Percentiles rank a stretch among this genome's conserved stretches.
phyloP scores from a whole-genome alignment of 2,113 vertebrate genomes.

The Ictidomys tridecemlineatus region DNA sequence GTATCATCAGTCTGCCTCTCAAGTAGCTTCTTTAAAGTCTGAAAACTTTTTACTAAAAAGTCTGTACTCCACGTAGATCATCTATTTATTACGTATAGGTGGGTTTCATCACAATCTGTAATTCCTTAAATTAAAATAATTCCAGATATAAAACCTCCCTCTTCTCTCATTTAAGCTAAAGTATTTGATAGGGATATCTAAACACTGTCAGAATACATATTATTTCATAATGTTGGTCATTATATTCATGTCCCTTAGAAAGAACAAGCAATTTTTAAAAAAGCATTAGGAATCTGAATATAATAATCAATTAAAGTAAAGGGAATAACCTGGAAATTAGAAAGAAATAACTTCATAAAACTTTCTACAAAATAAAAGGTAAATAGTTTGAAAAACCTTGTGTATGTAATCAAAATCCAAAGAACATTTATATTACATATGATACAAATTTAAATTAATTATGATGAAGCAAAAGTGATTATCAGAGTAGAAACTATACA shows the following conservation, averaged over 20 bases:
- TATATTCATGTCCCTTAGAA: neutral
- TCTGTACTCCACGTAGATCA: neutral
- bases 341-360: conserved; percentile 13
- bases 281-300: neutral
- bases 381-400: conserved; percentile 48
- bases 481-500: neutral
- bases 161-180: neutral
- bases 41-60: neutral
- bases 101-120: neutral
- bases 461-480: neutral
- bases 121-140: conserved; percentile 33
- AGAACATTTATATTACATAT: neutral
- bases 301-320: conserved; percentile 24
- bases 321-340: neutral
- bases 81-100: neutral
- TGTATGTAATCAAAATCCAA: neutral
- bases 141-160: neutral
- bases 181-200: neutral
- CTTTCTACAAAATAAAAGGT: neutral
- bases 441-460: neutral
- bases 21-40: conserved; percentile 41
- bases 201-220: neutral
- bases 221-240: neutral
- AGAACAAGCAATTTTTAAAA: conserved; percentile 28
- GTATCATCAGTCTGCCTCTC: conserved; percentile 3